These are phyloP conservation scores for Mythimna vitellina DNA, from an alignment of 2,888 invertebrate genomes.

Conservation along the genomic window DNA sequence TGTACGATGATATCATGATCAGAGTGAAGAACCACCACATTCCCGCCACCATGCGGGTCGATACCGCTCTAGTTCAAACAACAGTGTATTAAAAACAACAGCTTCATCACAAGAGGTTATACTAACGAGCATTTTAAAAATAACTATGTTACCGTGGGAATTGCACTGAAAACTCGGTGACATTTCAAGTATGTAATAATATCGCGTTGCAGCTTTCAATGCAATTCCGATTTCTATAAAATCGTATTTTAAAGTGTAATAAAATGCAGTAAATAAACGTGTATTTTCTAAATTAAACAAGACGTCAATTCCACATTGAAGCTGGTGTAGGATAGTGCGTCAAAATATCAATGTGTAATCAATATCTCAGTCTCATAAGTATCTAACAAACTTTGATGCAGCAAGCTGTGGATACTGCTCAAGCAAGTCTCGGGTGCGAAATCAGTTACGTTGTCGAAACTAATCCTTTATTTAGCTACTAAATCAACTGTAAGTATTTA, in stretches of 20 bases:
- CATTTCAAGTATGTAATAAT: constrained; percentile 11
- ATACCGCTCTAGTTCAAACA: constrained; percentile 92
- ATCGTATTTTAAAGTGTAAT: constrained; percentile 31
- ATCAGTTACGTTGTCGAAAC: constrained; percentile 71
- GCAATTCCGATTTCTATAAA: constrained; percentile 32
- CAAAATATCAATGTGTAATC: constrained; percentile 69
- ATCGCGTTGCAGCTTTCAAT: constrained; percentile 27
- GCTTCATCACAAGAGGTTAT: constrained; percentile 11
- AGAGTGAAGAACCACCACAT: constrained; percentile 99
- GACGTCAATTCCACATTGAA: constrained; percentile 67
- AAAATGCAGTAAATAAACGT: constrained; percentile 44
- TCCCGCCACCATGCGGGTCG: constrained; percentile 96
- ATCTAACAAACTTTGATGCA: constrained; percentile 86
- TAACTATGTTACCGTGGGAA: constrained; percentile 29
- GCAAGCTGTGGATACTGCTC: constrained; percentile 89
- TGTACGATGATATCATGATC: constrained; percentile 99
- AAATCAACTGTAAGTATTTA: constrained; percentile 78
- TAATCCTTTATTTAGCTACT: constrained; percentile 82
- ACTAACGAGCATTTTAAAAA: constrained; percentile 44
- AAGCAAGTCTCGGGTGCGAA: constrained; percentile 82
- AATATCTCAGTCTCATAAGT: constrained; percentile 65
- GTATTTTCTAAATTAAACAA: constrained; percentile 47
- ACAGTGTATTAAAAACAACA: constrained; percentile 43
- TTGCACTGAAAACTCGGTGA: constrained; percentile 31
- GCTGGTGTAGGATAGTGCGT: background rate